Evolutionary conservation across 2,888 invertebrate genomes (phyloP).

Genomic region (Priocnemis perturbator): DNA sequence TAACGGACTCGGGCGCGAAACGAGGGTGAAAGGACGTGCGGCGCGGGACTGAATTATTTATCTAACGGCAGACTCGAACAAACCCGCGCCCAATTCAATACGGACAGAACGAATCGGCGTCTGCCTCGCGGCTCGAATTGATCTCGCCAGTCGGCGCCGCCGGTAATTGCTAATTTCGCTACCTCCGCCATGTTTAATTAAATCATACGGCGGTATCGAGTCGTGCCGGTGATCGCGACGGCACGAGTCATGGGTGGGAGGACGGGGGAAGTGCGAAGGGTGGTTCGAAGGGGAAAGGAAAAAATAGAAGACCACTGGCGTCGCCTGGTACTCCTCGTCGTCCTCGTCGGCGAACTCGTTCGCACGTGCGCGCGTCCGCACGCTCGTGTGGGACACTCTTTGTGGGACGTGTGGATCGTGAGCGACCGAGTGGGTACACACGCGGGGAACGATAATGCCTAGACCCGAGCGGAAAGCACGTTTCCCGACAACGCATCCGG

Average conservation of each 20-base stretch:
- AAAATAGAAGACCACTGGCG: background rate
- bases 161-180: constrained; percentile 61
- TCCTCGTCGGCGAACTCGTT: constrained; percentile 22
- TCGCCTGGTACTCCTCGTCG: background rate
- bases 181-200: constrained; percentile 58
- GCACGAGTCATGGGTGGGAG: background rate
- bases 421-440: constrained; percentile 33
- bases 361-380: constrained; percentile 32
- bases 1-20: background rate
- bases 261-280: constrained; percentile 10
- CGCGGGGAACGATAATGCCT: constrained; percentile 56
- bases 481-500: constrained; percentile 50
- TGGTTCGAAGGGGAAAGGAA: constrained; percentile 18
- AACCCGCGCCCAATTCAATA: too few species aligned
- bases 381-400: constrained; percentile 16
- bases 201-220: constrained; percentile 51
- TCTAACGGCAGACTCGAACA: background rate
- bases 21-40: constrained; percentile 1
- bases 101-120: background rate
- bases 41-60: background rate
- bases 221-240: constrained; percentile 20
- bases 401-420: constrained; percentile 11
- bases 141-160: constrained; percentile 36
- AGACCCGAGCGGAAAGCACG: constrained; percentile 57
- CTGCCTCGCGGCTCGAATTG: background rate